Percentiles rank a stretch among this genome's conserved stretches.
Conservation (phyloP, 2,888 invertebrate genomes). For the Girardia tigrina region DNA sequence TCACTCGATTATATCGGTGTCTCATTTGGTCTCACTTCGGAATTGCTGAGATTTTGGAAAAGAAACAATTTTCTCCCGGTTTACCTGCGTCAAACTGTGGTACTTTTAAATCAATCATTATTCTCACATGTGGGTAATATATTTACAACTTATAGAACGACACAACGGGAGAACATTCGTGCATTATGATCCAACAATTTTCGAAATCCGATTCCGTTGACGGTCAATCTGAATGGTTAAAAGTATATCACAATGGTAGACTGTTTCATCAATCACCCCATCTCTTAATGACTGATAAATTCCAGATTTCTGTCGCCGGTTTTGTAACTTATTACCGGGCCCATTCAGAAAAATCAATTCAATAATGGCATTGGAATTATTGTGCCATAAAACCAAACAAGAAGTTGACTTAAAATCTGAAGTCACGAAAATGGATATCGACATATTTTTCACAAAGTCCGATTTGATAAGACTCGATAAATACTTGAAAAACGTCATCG, state of each 20-base stretch:
- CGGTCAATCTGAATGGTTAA: conserved; percentile 14
- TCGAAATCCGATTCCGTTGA: neutral
- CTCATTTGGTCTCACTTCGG: conserved; percentile 74
- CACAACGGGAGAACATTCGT: conserved; percentile 26
- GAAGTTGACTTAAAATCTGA: neutral
- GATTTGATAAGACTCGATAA: neutral
- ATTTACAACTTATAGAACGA: conserved; percentile 8
- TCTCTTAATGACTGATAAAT: neutral
- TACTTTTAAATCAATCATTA: neutral
- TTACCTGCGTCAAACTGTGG: conserved; percentile 68
- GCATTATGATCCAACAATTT: conserved; percentile 26
- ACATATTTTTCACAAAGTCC: neutral
- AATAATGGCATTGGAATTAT: neutral
- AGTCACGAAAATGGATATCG: neutral
- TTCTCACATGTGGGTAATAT: too few relatives aligned
- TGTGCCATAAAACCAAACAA: neutral
- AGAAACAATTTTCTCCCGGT: conserved; percentile 67
- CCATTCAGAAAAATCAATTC: conserved; percentile 25
- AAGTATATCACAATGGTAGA: conserved; percentile 20
- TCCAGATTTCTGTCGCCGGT: conserved; percentile 27
- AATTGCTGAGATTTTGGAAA: conserved; percentile 75
- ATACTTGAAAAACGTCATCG: neutral
- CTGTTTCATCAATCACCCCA: neutral
- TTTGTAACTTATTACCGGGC: conserved; percentile 29
- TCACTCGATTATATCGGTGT: conserved; percentile 81